Conservation (phyloP, 2,113 vertebrate species). For the Amazona guildingii region DNA sequence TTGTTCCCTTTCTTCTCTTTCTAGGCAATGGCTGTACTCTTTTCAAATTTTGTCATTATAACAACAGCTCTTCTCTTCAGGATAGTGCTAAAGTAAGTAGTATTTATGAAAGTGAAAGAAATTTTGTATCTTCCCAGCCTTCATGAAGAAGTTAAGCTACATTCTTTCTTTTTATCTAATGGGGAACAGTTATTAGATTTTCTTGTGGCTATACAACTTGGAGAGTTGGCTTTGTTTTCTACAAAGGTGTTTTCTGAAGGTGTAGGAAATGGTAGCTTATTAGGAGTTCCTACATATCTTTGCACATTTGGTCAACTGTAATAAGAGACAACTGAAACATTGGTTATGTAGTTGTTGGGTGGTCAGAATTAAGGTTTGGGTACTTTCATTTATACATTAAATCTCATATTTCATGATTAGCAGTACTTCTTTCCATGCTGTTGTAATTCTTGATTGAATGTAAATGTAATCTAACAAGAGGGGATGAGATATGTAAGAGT, state of each 20-base stretch:
- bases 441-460: background rate
- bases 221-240: background rate
- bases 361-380: background rate
- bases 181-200: background rate
- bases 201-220: background rate
- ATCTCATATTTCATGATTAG: background rate
- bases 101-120: slow-evolving; percentile 34
- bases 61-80: slow-evolving; percentile 97
- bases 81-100: slow-evolving; percentile 93
- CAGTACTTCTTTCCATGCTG: background rate
- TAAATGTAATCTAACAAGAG: background rate
- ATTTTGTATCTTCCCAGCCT: background rate
- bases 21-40: slow-evolving; percentile 95
- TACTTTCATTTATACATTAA: background rate
- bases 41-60: slow-evolving; percentile 98
- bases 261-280: background rate
- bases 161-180: background rate
- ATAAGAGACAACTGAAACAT: background rate
- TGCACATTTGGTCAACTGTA: background rate
- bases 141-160: background rate
- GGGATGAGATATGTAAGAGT: background rate
- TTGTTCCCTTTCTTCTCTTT: slow-evolving; percentile 57
- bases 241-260: background rate
- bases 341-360: background rate
- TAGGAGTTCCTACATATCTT: background rate